These are phyloP conservation scores for Leptopilina syphax DNA, from an alignment of 2,888 invertebrate genomes.

Conservation along the genomic window DNA sequence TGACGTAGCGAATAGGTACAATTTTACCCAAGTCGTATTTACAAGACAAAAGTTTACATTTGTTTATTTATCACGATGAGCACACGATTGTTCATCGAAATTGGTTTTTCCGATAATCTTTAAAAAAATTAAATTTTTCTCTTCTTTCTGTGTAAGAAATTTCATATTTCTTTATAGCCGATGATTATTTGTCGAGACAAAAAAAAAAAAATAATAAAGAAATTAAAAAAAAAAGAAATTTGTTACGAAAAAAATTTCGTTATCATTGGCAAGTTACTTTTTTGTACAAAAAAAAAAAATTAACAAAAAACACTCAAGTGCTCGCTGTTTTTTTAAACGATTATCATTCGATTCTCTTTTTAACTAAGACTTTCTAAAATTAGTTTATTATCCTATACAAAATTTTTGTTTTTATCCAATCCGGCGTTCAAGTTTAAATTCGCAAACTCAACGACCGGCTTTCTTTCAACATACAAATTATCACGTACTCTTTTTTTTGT, in stretches of 20 bases:
- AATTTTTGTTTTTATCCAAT: constrained; percentile 2
- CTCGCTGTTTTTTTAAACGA: background rate
- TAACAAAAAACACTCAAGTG: constrained; percentile 19
- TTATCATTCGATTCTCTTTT: background rate
- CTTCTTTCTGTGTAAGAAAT: constrained; percentile 17
- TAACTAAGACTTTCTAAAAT: constrained; percentile 15
- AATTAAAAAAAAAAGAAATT: background rate
- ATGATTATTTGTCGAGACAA: background rate
- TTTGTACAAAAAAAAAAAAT: background rate
- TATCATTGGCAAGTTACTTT: constrained; percentile 10
- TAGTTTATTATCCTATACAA: constrained; percentile 24
- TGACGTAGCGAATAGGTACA: constrained; percentile 1
- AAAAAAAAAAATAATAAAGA: constrained; percentile 25
- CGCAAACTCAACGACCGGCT: background rate
- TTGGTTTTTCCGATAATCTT: background rate
- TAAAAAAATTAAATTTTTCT: background rate
- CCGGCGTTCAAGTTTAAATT: background rate
- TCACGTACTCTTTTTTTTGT: constrained; percentile 40
- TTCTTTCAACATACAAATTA: constrained; percentile 28
- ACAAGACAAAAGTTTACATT: constrained; percentile 19
- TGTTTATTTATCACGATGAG: background rate
- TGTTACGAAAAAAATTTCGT: background rate
- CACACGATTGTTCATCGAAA: constrained; percentile 14
- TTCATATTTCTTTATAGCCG: background rate
- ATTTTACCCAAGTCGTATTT: background rate